Percentiles rank a stretch among this genome's conserved stretches.
Conservation (phyloP, 2,113 vertebrate species). For the Pseudonaja textilis region DNA sequence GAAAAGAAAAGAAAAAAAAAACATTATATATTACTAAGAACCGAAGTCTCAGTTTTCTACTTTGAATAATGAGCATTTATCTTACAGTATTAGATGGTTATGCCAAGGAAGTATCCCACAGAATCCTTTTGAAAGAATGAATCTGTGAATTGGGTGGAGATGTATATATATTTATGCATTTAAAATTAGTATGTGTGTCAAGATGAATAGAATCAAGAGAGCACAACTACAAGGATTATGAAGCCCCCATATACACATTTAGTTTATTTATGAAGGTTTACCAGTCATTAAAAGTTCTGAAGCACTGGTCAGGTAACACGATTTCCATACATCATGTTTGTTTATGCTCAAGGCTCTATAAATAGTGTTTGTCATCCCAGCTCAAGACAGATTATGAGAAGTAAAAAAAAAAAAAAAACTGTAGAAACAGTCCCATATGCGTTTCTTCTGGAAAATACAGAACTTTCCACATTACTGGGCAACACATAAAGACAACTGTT, state of each 20-base stretch:
- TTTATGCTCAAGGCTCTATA: not conserved
- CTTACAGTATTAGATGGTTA: not conserved
- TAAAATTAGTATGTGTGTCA: not conserved
- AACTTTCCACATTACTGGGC: not conserved
- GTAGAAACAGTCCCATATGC: not conserved
- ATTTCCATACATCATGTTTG: not conserved
- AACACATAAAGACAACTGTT: not conserved
- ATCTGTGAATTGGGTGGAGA: not conserved
- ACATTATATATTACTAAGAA: slow-evolving; percentile 47
- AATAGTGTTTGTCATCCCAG: not conserved
- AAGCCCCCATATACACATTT: not conserved
- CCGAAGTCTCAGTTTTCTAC: slow-evolving; percentile 32
- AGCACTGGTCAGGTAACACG: not conserved
- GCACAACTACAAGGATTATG: not conserved
- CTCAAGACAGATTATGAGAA: not conserved
- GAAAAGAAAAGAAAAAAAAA: slow-evolving; percentile 32
- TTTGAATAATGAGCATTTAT: slow-evolving; percentile 15
- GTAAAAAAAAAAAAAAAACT: no score
- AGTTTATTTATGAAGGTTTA: slow-evolving; percentile 15
- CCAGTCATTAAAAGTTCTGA: not conserved
- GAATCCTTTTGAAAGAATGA: slow-evolving; percentile 1
- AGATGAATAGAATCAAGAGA: not conserved
- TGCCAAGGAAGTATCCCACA: slow-evolving; percentile 3
- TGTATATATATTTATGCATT: not conserved
- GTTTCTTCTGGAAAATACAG: not conserved